Evolutionary conservation across 2,888 invertebrate genomes (phyloP), one percentile per base, ranked within the genome.

Genomic region (Galerucella pusilla): DNA sequence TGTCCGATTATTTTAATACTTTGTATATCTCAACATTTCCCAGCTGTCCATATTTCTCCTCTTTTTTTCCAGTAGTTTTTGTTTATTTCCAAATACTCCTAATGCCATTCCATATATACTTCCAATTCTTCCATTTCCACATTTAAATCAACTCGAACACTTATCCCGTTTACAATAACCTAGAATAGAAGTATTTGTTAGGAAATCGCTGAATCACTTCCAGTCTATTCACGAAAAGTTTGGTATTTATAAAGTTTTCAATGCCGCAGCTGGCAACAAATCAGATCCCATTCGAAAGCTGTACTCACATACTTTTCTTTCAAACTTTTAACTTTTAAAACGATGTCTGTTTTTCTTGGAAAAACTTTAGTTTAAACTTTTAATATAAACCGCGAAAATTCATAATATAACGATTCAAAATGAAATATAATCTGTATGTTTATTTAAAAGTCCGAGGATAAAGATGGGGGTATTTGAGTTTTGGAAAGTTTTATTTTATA

Each of bases 211-310:
- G 54, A n/a, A 54, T 14, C 54, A 52, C 52, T 20, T 16, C 9
- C 57, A 16, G 20, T 10, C 20, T 20, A 57, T 57, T 57, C 20
- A 20, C 20, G 20, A 46, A 20, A 49, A 65, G 20, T 42, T 20
- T 12, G 11, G 68, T n/a, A 68, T n/a, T 57, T 42, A 45, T 11
- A 59, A 59, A 68, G 28, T 68, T 68, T 59, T 54, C 42, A 69
- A 69, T 28, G 46, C 69, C 60, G 61, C 63, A 68, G 42, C 67
- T 49, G 61, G 61, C 49, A 49, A 70, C 63, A 63, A 63, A 70
- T 73, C 73, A 63, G 63, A 63, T 68, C 42, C 63, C 35, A 60
- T 28, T 68, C 61, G 52, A 45, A 68, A 72, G 61, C 66, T 73
- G 42, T 54, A 59, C 28, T 20, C 60, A 68, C 57, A 49, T 61